Conservation (phyloP, 2,797 vertebrate species). For the Pipistrellus pygmaeus region DNA sequence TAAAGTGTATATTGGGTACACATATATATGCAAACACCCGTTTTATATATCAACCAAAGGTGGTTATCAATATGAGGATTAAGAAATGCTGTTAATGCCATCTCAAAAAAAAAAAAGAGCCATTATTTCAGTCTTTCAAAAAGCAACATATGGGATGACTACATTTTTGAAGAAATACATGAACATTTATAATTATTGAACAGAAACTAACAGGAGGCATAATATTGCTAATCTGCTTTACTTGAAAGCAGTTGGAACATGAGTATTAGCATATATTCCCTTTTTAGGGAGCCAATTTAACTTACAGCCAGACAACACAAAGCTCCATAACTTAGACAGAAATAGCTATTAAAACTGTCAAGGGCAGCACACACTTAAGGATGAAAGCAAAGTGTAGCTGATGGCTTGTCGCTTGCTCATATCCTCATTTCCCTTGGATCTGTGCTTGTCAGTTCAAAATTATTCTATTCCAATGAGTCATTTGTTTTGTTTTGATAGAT, state of each 20-base stretch:
- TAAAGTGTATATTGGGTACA: not conserved
- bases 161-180: slow-evolving; percentile 6
- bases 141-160: not conserved
- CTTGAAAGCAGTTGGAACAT: slow-evolving; percentile 33
- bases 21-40: not conserved
- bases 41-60: not conserved
- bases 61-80: not conserved
- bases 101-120: not conserved
- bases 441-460: not conserved
- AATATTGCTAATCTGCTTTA: slow-evolving; percentile 15
- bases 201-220: not conserved
- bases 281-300: slow-evolving; percentile 3
- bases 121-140: slow-evolving; percentile 31
- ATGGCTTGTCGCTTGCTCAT: not conserved
- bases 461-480: not conserved
- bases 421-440: not conserved
- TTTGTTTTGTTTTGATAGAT: slow-evolving; percentile 26
- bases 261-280: not conserved
- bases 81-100: not conserved
- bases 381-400: not conserved
- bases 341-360: slow-evolving; percentile 35
- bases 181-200: not conserved
- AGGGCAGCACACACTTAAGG: not conserved
- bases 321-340: not conserved
- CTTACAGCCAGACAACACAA: not conserved